Conservation (phyloP, 2,797 vertebrate species). For the Anguilla anguilla region DNA sequence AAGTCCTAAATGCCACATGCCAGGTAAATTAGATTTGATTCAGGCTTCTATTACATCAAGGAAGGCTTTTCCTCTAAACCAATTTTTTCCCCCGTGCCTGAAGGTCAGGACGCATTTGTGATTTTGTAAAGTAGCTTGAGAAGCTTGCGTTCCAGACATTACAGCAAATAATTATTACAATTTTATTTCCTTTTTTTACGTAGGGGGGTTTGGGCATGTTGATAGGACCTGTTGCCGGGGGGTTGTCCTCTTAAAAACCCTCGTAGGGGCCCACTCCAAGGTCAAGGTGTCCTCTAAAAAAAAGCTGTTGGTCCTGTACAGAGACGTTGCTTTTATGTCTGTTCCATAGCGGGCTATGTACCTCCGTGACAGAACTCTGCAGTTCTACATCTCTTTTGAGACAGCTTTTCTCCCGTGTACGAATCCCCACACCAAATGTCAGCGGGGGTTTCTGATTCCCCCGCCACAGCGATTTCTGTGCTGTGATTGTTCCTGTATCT, state of each 20-base stretch:
- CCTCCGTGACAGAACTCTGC: background rate
- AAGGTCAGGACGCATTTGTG: background rate
- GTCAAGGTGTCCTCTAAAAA: background rate
- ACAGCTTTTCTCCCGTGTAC: no score
- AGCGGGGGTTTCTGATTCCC: no score
- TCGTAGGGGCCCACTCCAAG: background rate
- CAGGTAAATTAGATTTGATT: background rate
- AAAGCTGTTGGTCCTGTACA: background rate
- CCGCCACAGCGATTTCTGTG: no score
- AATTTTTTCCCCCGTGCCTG: background rate
- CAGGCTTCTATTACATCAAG: background rate
- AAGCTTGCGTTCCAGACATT: background rate
- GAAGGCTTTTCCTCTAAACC: background rate
- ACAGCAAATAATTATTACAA: background rate
- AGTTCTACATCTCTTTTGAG: no score
- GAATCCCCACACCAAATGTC: no score
- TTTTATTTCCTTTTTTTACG: background rate
- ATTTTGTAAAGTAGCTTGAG: constrained; percentile 1
- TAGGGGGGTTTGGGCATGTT: background rate
- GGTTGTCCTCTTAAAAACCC: background rate
- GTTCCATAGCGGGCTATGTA: background rate
- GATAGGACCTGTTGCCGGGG: background rate
- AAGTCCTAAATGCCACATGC: background rate
- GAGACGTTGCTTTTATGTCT: background rate
- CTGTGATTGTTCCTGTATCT: no score